Evolutionary conservation across 2,888 invertebrate species (phyloP).

Genomic region (Adela reaumurella): DNA sequence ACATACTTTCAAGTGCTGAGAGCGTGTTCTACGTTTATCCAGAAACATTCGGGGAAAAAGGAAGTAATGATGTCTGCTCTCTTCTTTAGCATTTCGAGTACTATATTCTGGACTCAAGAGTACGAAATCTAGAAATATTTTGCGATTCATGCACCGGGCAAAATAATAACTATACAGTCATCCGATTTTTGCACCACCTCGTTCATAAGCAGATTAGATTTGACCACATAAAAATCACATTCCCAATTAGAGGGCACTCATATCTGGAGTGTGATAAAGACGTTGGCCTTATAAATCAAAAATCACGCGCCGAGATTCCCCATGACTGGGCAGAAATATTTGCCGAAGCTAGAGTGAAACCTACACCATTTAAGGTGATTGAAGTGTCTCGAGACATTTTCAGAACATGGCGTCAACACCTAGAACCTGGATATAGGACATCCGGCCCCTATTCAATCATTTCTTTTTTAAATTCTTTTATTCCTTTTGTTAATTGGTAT

Average conservation of each 20-base stretch:
- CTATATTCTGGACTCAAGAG: background rate
- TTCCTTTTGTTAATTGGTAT: too few relatives aligned
- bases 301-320: too few relatives aligned
- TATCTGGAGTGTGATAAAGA: too few relatives aligned
- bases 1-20: background rate
- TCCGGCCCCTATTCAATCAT: too few relatives aligned
- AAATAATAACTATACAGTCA: slow-evolving; percentile 18
- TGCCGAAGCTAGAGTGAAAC: too few relatives aligned
- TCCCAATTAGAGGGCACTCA: slow-evolving; percentile 14
- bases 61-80: background rate
- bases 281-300: too few relatives aligned
- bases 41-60: background rate
- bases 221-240: slow-evolving; percentile 14
- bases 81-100: background rate
- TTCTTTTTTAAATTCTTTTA: too few relatives aligned
- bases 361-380: too few relatives aligned
- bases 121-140: slow-evolving; percentile 5
- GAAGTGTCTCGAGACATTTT: too few relatives aligned
- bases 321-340: too few relatives aligned
- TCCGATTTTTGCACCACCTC: slow-evolving; percentile 15
- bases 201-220: slow-evolving; percentile 12
- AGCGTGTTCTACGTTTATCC: slow-evolving; percentile 1
- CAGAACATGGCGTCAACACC: too few relatives aligned
- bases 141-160: slow-evolving; percentile 14
- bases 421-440: too few relatives aligned